Conservation (phyloP, 2,888 invertebrate species). For the Dermolepida albohirtum region DNA sequence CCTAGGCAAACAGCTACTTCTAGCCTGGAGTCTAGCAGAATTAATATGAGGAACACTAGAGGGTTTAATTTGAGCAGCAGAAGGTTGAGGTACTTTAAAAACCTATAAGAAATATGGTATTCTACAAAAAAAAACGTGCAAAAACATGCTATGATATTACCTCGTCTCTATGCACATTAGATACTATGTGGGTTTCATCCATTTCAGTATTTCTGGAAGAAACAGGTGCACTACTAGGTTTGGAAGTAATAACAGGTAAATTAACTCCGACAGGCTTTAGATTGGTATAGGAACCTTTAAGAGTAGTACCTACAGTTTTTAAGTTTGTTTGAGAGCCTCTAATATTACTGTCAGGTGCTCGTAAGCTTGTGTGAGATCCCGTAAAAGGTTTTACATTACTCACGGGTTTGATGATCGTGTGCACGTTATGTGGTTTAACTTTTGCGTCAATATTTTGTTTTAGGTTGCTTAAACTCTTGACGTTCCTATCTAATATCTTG, state of each 20-base stretch:
- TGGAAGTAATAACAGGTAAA: conserved; percentile 52
- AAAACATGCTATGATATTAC: conserved; percentile 19
- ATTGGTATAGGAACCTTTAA: conserved; percentile 62
- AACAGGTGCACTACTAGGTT: conserved; percentile 36
- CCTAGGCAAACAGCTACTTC: conserved; percentile 61
- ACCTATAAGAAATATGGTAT: conserved; percentile 27
- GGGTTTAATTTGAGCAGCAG: conserved; percentile 40
- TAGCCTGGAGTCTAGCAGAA: conserved; percentile 47
- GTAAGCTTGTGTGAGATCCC: conserved; percentile 43
- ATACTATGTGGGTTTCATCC: conserved; percentile 45
- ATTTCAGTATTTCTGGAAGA: conserved; percentile 31
- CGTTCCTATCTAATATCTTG: conserved; percentile 45
- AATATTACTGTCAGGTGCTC: conserved; percentile 44
- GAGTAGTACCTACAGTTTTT: conserved; percentile 55
- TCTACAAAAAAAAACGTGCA: conserved; percentile 8
- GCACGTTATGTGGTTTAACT: conserved; percentile 47
- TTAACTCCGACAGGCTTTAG: conserved; percentile 57
- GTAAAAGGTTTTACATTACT: conserved; percentile 38
- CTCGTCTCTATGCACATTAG: conserved; percentile 27
- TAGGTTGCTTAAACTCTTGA: conserved; percentile 51
- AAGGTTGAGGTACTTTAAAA: conserved; percentile 40
- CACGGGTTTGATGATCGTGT: conserved; percentile 49
- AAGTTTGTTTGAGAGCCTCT: conserved; percentile 56
- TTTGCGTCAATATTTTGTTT: conserved; percentile 41
- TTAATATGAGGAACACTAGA: conserved; percentile 39